Percentiles rank a stretch among this genome's conserved stretches.
phyloP scores from a whole-genome alignment of 1,140 invertebrate genomes.

The Achatina immaculata region DNA sequence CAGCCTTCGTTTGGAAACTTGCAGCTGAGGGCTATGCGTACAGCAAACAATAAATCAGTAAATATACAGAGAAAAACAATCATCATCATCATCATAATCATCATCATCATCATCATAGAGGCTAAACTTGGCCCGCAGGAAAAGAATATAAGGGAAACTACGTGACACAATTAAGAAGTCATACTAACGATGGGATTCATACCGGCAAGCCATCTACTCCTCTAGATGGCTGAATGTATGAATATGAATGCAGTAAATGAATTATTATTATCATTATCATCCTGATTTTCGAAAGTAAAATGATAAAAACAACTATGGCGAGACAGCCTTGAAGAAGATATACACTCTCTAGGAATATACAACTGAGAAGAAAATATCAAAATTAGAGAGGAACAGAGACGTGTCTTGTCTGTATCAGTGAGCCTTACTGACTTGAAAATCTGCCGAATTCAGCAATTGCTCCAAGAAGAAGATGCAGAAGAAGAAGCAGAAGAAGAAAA shows the following conservation, averaged over 20 bases:
- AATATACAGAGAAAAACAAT: not conserved
- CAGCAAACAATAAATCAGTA: not conserved
- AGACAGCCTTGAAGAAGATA: no score
- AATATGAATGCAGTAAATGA: not conserved
- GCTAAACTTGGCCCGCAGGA: not conserved
- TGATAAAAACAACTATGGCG: not conserved
- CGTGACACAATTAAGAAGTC: not conserved
- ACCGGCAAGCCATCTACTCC: no score
- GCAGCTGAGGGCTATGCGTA: slow-evolving; percentile 51
- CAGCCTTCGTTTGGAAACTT: slow-evolving; percentile 61
- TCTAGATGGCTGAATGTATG: no score
- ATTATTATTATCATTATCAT: not conserved
- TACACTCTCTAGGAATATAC: no score
- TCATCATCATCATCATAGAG: no score
- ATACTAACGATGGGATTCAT: not conserved
- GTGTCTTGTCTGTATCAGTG: no score
- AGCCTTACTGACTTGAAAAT: no score
- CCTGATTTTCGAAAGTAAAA: not conserved
- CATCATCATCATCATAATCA: no score
- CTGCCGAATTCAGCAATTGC: not conserved
- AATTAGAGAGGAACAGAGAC: no score
- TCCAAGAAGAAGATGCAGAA: not conserved
- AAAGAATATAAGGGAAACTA: not conserved
- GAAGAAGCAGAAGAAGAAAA: not conserved
- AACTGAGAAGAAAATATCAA: not conserved